phyloP scores from a whole-genome alignment of 2,888 invertebrate genomes.

The Galeruca laticollis region DNA sequence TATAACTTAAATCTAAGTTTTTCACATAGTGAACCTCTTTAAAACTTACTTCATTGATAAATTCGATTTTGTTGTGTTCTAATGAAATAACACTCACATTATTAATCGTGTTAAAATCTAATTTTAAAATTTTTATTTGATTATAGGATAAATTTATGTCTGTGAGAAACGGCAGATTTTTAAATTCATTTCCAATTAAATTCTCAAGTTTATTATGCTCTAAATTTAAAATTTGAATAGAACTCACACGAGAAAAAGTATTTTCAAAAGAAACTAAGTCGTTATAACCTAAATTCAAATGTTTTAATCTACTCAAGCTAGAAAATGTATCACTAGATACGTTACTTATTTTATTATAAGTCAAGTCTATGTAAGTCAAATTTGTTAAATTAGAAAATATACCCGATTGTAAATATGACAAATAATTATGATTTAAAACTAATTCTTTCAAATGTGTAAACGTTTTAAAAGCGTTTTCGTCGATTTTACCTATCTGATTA shows the following conservation, averaged over 20 bases:
- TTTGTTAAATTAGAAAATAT: neutral
- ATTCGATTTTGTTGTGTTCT: neutral
- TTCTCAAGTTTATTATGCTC: neutral
- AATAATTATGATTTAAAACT: constrained; percentile 55
- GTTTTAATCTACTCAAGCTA: neutral
- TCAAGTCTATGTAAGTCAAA: neutral
- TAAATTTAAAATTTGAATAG: neutral
- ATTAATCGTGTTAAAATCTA: neutral
- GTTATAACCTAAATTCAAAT: constrained; percentile 9
- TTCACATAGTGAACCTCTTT: neutral
- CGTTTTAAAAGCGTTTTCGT: constrained; percentile 60
- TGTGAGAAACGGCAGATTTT: neutral
- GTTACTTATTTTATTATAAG: neutral
- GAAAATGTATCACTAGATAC: neutral
- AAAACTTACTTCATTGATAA: constrained; percentile 3
- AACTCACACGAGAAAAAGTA: neutral
- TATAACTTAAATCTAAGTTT: constrained; percentile 10
- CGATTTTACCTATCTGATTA: constrained; percentile 56
- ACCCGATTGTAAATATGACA: neutral
- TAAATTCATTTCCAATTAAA: neutral
- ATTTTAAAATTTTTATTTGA: neutral
- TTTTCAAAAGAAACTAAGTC: neutral
- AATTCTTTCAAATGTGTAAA: constrained; percentile 60
- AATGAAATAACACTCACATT: neutral
- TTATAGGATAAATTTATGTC: neutral